phyloP scores from a whole-genome alignment of 1,140 invertebrate genomes.

The Plutomurus gul region DNA sequence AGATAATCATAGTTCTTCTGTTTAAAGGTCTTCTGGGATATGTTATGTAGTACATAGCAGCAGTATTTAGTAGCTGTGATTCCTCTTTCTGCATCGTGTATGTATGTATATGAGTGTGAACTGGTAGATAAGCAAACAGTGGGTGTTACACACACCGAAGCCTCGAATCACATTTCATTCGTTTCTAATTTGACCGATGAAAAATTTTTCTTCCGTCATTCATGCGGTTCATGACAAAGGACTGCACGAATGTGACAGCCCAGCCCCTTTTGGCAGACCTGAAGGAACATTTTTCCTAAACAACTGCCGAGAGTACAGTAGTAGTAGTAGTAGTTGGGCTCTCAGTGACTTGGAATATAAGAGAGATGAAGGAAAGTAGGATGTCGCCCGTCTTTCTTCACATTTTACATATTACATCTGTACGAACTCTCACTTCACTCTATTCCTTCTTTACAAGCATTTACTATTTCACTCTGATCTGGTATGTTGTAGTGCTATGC shows the following conservation, averaged over 20 bases:
- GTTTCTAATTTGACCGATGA: conserved; percentile 47
- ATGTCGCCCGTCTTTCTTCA: conserved; percentile 22
- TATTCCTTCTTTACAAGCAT: too few species aligned
- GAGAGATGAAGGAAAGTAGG: conserved; percentile 23
- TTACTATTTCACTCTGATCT: background rate
- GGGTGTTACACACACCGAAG: background rate
- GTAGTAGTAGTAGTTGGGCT: background rate
- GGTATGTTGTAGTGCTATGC: background rate
- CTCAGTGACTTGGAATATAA: background rate
- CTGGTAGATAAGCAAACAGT: conserved; percentile 12
- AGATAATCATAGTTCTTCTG: too few species aligned
- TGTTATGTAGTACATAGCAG: background rate
- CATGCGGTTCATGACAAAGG: conserved; percentile 50
- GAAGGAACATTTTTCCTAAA: conserved; percentile 21
- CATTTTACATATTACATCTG: conserved; percentile 27
- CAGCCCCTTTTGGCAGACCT: conserved; percentile 44
- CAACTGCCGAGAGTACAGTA: background rate
- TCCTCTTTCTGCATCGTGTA: background rate
- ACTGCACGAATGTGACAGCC: conserved; percentile 46
- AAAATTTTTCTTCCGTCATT: conserved; percentile 49
- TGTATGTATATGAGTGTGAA: background rate
- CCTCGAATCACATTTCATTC: conserved; percentile 38
- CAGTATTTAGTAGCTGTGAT: background rate
- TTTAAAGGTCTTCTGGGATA: too few species aligned
- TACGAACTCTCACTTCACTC: conserved; percentile 17